Evolutionary conservation across 2,888 invertebrate genomes (phyloP).

Genomic region (Tubulanus polymorphus): DNA sequence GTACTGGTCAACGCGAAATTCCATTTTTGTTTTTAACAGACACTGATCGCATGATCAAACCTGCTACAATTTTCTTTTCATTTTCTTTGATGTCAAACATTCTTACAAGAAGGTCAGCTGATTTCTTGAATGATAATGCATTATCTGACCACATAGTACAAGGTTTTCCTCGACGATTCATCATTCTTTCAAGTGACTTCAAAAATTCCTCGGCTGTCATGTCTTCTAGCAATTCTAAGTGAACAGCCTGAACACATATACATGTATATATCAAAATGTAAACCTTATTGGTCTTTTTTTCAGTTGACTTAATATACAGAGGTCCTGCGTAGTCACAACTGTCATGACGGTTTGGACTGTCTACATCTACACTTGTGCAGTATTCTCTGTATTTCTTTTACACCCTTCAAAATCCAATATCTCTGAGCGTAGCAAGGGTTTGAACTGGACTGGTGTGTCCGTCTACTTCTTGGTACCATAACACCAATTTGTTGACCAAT

Average conservation of each 20-base stretch:
- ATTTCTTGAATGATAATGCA: neutral
- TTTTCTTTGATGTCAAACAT: neutral
- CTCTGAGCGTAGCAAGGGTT: neutral
- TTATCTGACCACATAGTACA: neutral
- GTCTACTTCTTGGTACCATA: neutral
- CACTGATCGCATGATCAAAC: no score
- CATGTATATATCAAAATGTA: constrained; percentile 6
- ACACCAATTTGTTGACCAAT: neutral
- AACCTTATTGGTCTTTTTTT: neutral
- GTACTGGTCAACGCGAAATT: no score
- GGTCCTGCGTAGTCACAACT: constrained; percentile 4
- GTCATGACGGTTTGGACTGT: neutral
- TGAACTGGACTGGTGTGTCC: neutral
- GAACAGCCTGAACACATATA: neutral
- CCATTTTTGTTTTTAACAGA: no score
- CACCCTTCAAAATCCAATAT: neutral
- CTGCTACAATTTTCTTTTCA: no score
- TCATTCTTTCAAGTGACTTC: neutral
- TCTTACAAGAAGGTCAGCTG: neutral
- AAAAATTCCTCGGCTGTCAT: neutral
- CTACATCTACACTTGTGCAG: neutral
- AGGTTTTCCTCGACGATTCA: constrained; percentile 1
- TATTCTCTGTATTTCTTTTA: neutral
- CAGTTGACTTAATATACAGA: neutral
- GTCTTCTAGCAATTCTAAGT: neutral